Conservation (phyloP, 2,888 invertebrate genomes). For the Nemoura dubitans region DNA sequence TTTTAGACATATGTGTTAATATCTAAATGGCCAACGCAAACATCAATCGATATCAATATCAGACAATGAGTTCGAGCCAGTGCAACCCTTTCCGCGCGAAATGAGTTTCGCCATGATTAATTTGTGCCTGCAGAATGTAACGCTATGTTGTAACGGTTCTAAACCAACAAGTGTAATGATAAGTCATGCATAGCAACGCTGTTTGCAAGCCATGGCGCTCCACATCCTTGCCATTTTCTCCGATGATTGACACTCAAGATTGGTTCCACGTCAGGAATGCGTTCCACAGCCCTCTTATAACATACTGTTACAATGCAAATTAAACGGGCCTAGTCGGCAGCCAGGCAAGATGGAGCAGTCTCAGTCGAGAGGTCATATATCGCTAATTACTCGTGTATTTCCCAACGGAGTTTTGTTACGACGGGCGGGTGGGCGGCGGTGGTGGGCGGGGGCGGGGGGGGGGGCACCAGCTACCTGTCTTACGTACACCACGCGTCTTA, state of each 20-base stretch:
- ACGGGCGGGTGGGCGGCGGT: background rate
- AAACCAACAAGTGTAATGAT: background rate
- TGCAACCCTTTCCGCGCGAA: background rate
- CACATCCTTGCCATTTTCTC: background rate
- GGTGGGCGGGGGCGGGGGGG: too few relatives aligned
- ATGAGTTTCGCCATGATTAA: background rate
- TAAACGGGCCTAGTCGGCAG: slow-evolving; percentile 8
- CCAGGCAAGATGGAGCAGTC: slow-evolving; percentile 28
- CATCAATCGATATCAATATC: background rate
- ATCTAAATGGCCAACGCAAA: background rate
- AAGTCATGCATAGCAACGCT: background rate
- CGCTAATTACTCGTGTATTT: slow-evolving; percentile 35
- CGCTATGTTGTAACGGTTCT: background rate
- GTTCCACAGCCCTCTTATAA: background rate
- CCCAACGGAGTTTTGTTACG: slow-evolving; percentile 35
- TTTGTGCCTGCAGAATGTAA: background rate
- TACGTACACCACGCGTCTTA: slow-evolving; percentile 37
- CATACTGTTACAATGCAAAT: slow-evolving; percentile 19
- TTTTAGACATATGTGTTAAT: too few relatives aligned
- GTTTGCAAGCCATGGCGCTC: background rate
- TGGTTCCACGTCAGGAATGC: slow-evolving; percentile 7
- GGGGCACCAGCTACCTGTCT: slow-evolving; percentile 42
- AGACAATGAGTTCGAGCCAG: background rate
- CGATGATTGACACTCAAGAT: slow-evolving; percentile 12
- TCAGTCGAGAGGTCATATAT: slow-evolving; percentile 28